A percentile compares a stretch with the other conserved stretches of the same genome.
phyloP scores from a whole-genome alignment of 2,113 vertebrate genomes.

The Anoplopoma fimbria region DNA sequence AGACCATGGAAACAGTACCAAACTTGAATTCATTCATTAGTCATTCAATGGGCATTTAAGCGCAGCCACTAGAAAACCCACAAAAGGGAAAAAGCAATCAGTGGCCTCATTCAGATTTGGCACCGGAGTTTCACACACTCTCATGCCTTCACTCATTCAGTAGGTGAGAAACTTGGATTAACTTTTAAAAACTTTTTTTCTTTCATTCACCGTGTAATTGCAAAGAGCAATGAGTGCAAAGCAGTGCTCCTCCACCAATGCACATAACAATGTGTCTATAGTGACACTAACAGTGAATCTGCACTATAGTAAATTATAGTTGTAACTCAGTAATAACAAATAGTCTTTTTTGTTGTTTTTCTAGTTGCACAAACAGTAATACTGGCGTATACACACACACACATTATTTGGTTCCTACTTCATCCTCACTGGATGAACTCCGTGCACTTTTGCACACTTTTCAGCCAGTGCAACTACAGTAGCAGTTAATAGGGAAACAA shows the following conservation, averaged over 20 bases:
- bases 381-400: not conserved
- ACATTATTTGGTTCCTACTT: not conserved
- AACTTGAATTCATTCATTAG: conserved; percentile 53
- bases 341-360: not conserved
- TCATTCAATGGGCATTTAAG: conserved; percentile 41
- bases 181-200: conserved; percentile 25
- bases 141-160: conserved; percentile 12
- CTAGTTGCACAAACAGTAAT: not conserved
- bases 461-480: not conserved
- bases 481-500: not conserved
- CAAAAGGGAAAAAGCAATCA: conserved; percentile 47
- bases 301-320: not conserved
- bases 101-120: conserved; percentile 29
- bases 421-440: not conserved
- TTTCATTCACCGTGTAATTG: not conserved
- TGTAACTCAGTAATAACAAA: not conserved
- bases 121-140: conserved; percentile 21
- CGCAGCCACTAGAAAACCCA: conserved; percentile 36
- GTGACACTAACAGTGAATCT: not conserved
- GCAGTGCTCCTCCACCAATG: not conserved
- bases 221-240: conserved; percentile 1
- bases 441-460: not conserved
- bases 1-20: conserved; percentile 43
- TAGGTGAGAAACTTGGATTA: conserved; percentile 30
- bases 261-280: not conserved